A percentile compares a stretch with the other conserved stretches of the same genome.
These are phyloP conservation scores for Heliconius himera DNA, from an alignment of 1,140 invertebrate genomes.

Conservation along the genomic window DNA sequence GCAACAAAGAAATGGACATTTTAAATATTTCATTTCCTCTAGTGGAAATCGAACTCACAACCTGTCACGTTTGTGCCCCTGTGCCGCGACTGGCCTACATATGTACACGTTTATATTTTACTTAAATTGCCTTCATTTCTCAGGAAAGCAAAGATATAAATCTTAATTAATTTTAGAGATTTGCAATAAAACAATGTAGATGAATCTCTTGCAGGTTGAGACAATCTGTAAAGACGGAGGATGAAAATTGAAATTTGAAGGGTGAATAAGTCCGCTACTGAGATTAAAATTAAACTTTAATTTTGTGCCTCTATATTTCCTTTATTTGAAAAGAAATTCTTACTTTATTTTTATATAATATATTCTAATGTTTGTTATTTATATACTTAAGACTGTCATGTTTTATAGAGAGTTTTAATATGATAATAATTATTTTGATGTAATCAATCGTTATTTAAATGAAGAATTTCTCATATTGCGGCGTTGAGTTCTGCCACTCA, in stretches of 20 bases:
- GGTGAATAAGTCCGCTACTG: constrained; percentile 15
- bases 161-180: constrained; percentile 35
- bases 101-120: neutral
- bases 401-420: too few species aligned
- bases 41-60: too few species aligned
- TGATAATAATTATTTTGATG: too few species aligned
- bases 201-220: constrained; percentile 36
- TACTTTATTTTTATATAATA: neutral
- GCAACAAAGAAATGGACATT: too few species aligned
- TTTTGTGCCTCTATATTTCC: constrained; percentile 7
- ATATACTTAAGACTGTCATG: too few species aligned
- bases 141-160: constrained; percentile 19
- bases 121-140: neutral
- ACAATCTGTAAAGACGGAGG: constrained; percentile 27
- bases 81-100: too few species aligned
- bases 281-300: constrained; percentile 34
- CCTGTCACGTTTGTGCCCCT: too few species aligned
- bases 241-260: constrained; percentile 39
- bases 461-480: too few species aligned
- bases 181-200: constrained; percentile 36
- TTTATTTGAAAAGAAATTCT: constrained; percentile 15
- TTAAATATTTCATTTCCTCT: too few species aligned
- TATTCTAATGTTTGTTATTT: neutral
- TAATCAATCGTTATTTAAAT: too few species aligned
- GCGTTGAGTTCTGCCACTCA: too few species aligned